Conservation (phyloP, 2,797 vertebrate species). For the Furcifer pardalis region DNA sequence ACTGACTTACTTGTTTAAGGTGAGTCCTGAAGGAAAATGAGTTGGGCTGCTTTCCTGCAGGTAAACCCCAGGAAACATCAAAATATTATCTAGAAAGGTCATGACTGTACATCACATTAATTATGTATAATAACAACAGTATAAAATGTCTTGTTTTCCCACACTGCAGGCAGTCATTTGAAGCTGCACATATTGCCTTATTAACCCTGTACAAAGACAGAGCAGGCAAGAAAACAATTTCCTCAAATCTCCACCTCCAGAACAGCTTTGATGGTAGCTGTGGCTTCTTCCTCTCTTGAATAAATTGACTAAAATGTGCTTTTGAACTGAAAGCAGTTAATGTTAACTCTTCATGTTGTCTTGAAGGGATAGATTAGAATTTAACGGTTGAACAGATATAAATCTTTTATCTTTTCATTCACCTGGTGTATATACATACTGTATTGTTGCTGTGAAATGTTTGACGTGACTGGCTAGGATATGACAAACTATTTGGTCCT, state of each 20-base stretch:
- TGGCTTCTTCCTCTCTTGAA: not conserved
- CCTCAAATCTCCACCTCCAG: not conserved
- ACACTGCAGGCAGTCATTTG: not conserved
- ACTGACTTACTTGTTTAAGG: constrained; percentile 70
- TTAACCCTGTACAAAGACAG: not conserved
- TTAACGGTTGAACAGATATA: not conserved
- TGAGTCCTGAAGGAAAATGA: constrained; percentile 53
- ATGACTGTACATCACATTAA: constrained; percentile 19
- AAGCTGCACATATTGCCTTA: not conserved
- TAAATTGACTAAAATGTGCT: not conserved
- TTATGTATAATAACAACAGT: constrained; percentile 20
- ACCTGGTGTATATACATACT: not conserved
- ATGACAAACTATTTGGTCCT: not conserved
- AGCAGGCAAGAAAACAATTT: not conserved
- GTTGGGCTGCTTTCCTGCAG: constrained; percentile 45
- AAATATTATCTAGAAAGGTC: constrained; percentile 60
- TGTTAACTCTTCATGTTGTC: not conserved
- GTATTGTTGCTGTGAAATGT: not conserved
- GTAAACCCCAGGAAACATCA: constrained; percentile 31
- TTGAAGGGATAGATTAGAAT: not conserved
- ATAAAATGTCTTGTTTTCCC: constrained; percentile 17
- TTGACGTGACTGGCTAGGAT: not conserved
- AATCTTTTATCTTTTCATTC: not conserved
- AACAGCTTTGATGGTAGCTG: not conserved
- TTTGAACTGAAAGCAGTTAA: not conserved